Evolutionary conservation across 1,140 invertebrate genomes (phyloP), one percentile per base, ranked within the genome.

Genomic region (Lepidurus packardi): DNA sequence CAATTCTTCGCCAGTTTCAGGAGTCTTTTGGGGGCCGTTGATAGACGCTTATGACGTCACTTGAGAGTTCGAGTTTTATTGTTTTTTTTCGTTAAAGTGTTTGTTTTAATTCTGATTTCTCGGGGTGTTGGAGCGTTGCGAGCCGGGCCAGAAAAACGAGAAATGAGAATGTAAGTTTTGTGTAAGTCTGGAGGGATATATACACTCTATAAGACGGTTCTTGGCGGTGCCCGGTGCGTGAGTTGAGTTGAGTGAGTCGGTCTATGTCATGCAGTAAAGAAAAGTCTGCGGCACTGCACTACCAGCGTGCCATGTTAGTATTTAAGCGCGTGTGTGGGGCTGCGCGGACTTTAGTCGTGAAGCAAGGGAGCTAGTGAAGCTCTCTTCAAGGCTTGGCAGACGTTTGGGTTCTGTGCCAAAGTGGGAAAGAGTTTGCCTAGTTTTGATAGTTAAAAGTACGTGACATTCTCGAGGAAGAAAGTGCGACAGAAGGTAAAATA

Each of bases 271-370:
- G 53, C 53, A 21, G 53, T 65, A 65, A 65, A 21, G 53, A 65
- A 65, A 65, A 11, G 53, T 65, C 53, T 65, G n/a, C 53, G 53
- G 53, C 53, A 65, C 53, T 21, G 13, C 53, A n/a, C 53, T 65
- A 3, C 53, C 53, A 65, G 53, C 53, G 53, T 65, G 53, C 53
- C 53, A 65, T 65, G 53, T 65, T 65, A 65, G 53, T 65, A 65
- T 65, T 65, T 65, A 65, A 65, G 53, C 53, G 53, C 53, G 53
- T 65, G 53, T 65, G 53, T 65, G 53, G 53, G 53, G 53, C 53
- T 65, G 53, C 53, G 53, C 53, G 53, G 53, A 65, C 53, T 65
- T 65, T 65, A 65, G 53, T 65, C 53, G 53, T 65, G 53, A 65
- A 65, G 53, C 53, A 65, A 65, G 21, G 21, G 45, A 47, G 53